phyloP scores from a whole-genome alignment of 2,797 vertebrate species.

The Catharus ustulatus region DNA sequence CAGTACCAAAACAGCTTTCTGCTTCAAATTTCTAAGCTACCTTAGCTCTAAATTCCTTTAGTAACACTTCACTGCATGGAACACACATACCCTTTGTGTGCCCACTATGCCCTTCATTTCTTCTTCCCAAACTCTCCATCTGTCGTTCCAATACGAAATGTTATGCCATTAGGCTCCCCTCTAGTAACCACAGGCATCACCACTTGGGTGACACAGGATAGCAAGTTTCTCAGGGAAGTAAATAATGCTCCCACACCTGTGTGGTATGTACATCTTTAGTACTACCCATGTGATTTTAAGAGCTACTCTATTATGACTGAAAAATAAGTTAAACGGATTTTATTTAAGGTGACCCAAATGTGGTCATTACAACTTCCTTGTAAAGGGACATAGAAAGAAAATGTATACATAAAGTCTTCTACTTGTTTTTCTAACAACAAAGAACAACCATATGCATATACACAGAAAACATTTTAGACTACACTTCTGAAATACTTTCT shows the following conservation, averaged over 20 bases:
- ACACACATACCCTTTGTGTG: background rate
- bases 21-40: background rate
- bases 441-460: background rate
- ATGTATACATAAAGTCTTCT: rapidly evolving
- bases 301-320: background rate
- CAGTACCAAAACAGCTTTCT: background rate
- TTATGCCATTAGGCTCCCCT: background rate
- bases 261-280: background rate
- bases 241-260: background rate
- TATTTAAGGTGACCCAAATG: background rate
- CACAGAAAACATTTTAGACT: background rate
- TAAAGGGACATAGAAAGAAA: background rate
- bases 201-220: background rate
- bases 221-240: background rate
- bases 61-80: background rate
- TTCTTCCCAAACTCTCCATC: background rate
- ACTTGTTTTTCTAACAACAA: background rate
- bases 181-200: background rate
- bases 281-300: background rate
- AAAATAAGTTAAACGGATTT: background rate
- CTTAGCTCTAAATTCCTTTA: background rate
- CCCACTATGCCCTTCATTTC: background rate
- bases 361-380: background rate
- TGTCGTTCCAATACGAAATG: background rate
- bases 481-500: background rate